Evolutionary conservation across 2,797 vertebrate genomes (phyloP), one percentile per base, ranked within the genome.

Genomic region (Characodon lateralis): DNA sequence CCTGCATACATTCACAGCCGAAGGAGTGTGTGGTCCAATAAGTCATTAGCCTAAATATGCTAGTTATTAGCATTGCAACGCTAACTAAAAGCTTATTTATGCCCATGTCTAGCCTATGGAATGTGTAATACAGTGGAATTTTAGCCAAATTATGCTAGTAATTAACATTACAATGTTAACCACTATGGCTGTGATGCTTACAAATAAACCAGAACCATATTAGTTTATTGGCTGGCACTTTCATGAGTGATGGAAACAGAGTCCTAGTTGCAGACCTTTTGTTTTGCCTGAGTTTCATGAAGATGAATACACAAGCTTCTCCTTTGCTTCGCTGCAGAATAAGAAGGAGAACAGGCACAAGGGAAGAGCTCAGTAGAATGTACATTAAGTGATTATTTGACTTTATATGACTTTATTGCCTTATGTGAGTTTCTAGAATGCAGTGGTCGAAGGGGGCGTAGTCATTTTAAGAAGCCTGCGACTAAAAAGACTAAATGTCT

Each of bases 321-420:
- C 22, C 39, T 46, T 4, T 18, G 12, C 10, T 14, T 6, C 66
- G 7, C 24, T 26, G 24, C 13, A 70, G 41, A 70, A 12, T 26
- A n/a, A 48, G 24, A 70, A 9, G 66, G 66, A 70, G 66, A 69
- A 69, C 41, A 69, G 66, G 41, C 41, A 48, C 66, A 69, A 46
- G 66, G 43, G 12, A 26, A 69, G 41, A 46, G 41, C 66, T 4
- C 41, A 46, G 43, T 2, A 66, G 24, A 48, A 12, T 7, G 48
- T 2, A 46, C 2, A 1, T n/a, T 24, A 22, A 6, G 13, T 46
- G 12, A 1, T 46, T 46, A 70, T 70, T 48, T 48, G n/a, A 70
- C 16, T 48, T 70, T 24, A 46, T 14, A 48, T 7, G 14, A 26
- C 13, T 70, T 48, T 2, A n/a, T 26, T 58, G 24, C 10, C n/a